phyloP scores from a whole-genome alignment of 2,888 invertebrate genomes.

The Amiota mariae region DNA sequence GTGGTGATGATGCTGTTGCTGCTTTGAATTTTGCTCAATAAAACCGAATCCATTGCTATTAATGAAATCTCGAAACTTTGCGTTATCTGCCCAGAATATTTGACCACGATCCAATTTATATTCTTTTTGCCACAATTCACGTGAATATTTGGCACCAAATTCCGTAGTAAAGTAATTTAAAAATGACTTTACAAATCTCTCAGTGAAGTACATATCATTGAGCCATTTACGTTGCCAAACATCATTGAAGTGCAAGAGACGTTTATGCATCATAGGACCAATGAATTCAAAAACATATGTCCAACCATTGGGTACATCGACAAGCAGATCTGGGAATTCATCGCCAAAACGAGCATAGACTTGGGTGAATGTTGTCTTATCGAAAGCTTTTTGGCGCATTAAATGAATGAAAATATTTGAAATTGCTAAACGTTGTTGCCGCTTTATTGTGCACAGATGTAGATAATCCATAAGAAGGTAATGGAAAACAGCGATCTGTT shows the following conservation, averaged over 20 bases:
- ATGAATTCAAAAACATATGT: slow-evolving; percentile 67
- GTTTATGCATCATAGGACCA: slow-evolving; percentile 65
- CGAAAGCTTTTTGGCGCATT: slow-evolving; percentile 53
- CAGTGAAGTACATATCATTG: slow-evolving; percentile 48
- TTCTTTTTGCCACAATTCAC: slow-evolving; percentile 64
- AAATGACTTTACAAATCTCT: slow-evolving; percentile 63
- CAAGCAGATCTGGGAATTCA: slow-evolving; percentile 61
- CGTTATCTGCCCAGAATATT: slow-evolving; percentile 55
- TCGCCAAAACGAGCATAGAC: slow-evolving; percentile 61
- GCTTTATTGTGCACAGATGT: slow-evolving; percentile 53
- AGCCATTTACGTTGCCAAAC: slow-evolving; percentile 66
- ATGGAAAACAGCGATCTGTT: slow-evolving; percentile 58
- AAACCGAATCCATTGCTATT: slow-evolving; percentile 59
- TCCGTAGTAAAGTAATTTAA: slow-evolving; percentile 66
- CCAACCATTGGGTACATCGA: slow-evolving; percentile 70
- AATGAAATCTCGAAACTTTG: slow-evolving; percentile 60
- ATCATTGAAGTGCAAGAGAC: slow-evolving; percentile 57
- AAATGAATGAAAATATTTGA: slow-evolving; percentile 60
- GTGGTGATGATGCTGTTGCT: slow-evolving; percentile 33
- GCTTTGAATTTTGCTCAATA: slow-evolving; percentile 53
- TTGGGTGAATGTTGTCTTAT: slow-evolving; percentile 51
- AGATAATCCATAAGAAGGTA: slow-evolving; percentile 64
- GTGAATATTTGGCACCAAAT: slow-evolving; percentile 66
- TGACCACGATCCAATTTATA: slow-evolving; percentile 63
- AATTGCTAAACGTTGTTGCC: slow-evolving; percentile 59